A percentile compares a stretch with the other conserved stretches of the same genome.
These are phyloP conservation scores for Actinia equina DNA, from an alignment of 64 coral and sea anemone genomes.

Conservation along the genomic window DNA sequence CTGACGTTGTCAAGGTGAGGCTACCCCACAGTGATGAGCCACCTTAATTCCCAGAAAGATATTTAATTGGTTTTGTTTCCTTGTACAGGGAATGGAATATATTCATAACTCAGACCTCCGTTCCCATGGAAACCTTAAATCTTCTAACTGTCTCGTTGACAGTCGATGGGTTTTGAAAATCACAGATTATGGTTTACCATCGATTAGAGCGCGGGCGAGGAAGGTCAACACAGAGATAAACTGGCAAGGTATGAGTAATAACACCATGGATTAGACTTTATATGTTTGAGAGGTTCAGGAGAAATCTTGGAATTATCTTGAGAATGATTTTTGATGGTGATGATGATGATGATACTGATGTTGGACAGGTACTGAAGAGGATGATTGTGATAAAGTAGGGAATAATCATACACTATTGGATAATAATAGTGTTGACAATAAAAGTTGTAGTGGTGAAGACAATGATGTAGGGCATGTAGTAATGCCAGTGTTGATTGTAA, in stretches of 20 bases:
- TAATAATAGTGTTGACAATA: no score
- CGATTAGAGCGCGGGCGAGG: slow-evolving; percentile 60
- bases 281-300: no score
- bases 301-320: no score
- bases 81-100: slow-evolving; percentile 81
- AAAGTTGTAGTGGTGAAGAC: neutral
- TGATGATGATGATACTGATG: no score
- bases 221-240: slow-evolving; percentile 61
- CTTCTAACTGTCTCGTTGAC: slow-evolving; percentile 87
- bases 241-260: slow-evolving; percentile 60
- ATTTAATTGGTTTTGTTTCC: neutral
- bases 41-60: neutral
- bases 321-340: no score
- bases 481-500: neutral
- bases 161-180: slow-evolving; percentile 97
- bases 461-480: neutral
- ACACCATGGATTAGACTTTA: no score
- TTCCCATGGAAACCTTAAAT: slow-evolving; percentile 93
- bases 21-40: neutral
- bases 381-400: no score
- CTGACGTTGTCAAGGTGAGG: slow-evolving; percentile 64
- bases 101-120: slow-evolving; percentile 86
- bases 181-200: slow-evolving; percentile 88
- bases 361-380: no score
- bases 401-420: no score